Conservation (phyloP, 2,888 invertebrate genomes). For the Hypercompe scribonia region DNA sequence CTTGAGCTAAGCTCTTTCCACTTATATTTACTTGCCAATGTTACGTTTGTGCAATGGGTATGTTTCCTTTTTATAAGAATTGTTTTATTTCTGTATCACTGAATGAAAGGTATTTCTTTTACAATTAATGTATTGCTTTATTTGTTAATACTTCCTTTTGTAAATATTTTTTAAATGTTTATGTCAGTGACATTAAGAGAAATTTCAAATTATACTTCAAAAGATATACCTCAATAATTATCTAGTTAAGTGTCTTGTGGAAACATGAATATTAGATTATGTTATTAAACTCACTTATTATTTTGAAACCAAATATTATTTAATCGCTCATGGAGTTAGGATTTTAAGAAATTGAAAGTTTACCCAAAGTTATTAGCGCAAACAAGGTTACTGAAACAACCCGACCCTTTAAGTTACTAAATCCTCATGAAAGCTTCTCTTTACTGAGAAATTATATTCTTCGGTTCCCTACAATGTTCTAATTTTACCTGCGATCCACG, state of each 20-base stretch:
- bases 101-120: neutral
- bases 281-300: neutral
- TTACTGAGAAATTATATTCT: neutral
- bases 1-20: slow-evolving; percentile 18
- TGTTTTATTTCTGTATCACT: slow-evolving; percentile 5
- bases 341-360: neutral
- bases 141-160: neutral
- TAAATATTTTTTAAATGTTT: neutral
- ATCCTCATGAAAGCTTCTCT: neutral
- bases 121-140: too few species aligned
- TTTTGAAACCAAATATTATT: neutral
- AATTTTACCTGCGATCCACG: neutral
- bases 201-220: neutral
- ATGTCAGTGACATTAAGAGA: neutral
- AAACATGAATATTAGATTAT: neutral
- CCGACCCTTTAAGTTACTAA: neutral
- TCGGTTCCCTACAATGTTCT: neutral
- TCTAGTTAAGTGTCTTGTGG: too few species aligned
- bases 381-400: neutral
- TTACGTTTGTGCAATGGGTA: slow-evolving; percentile 1
- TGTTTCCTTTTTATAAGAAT: slow-evolving; percentile 1
- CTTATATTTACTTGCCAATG: slow-evolving; percentile 19
- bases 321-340: neutral
- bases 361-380: neutral
- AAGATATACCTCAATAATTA: neutral